Evolutionary conservation across 2,888 invertebrate species (phyloP), one percentile per base, ranked within the genome.

Genomic region (Scrobipalpa atriplicella): DNA sequence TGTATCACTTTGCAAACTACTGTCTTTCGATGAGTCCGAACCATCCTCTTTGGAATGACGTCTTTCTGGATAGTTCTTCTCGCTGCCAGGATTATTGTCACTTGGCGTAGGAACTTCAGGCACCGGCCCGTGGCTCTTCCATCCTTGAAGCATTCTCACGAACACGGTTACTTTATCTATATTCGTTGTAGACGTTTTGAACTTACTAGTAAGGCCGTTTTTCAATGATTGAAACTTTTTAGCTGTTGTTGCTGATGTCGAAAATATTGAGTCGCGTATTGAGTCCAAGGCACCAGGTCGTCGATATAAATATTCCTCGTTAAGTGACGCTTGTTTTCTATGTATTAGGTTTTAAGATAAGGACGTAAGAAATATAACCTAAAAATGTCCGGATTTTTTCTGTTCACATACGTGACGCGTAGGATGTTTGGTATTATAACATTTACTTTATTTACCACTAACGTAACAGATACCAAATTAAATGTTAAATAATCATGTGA

Each of bases 1-100:
- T 0, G 98, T 98, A 81, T 98, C 98, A 84, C 98, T 98, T 87
- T 98, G 98, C 68, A 98, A 93, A 82, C 98, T 98, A 82, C 97
- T 96, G 76, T 97, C 97, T 87, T 97, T 97, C 1, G 97, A 97
- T 7, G 97, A 97, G 81, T 97, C 97, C 0, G 98, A 98, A 13
- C 97, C 97, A 76, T 97, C 97, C 85, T 98, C 98, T 72, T 95
- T 95, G 0, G 97, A 97, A 77, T 95, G 95, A 65, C 97, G 94
- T 67, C 98, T 92, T 79, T 96, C 97, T 72, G 87, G 89, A 69
- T 83, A 86, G 67, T 77, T 80, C 77, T 93, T 93, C 56, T 93
- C 92, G 75, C 73, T 86, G 67, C 78, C 82, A 58, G 90, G 84
- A 72, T 89, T 92, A 81, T 84, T 91, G 71, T 94, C 94, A 68